phyloP scores from a whole-genome alignment of 2,113 vertebrate genomes.

The Anhinga rufa region DNA sequence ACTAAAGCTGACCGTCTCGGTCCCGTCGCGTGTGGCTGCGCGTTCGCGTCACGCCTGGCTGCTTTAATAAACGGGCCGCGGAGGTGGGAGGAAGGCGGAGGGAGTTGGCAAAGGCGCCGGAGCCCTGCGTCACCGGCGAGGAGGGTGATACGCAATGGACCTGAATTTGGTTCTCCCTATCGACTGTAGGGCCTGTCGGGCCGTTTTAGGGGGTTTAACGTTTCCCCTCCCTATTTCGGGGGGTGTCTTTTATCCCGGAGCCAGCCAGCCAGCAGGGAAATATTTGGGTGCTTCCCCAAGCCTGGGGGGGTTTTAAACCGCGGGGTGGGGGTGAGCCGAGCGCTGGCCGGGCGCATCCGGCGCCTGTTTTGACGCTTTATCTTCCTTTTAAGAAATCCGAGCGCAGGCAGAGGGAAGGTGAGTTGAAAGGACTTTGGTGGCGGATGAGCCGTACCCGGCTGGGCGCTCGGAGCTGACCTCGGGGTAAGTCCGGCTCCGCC shows the following conservation, averaged over 20 bases:
- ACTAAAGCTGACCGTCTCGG: neutral
- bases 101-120: accelerated
- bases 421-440: neutral
- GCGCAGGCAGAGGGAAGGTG: neutral
- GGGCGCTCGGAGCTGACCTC: neutral
- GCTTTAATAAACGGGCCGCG: neutral
- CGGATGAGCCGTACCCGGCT: neutral
- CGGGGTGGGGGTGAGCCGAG: neutral
- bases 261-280: neutral
- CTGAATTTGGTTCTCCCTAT: neutral
- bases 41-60: neutral
- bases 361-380: neutral
- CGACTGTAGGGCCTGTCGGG: accelerated
- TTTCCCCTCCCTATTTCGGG: neutral
- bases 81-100: neutral
- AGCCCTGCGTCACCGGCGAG: accelerated
- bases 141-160: neutral
- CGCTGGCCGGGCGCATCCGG: accelerated
- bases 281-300: too few species aligned
- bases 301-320: accelerated
- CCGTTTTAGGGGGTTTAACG: neutral
- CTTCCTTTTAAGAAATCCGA: neutral
- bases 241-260: neutral
- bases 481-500: neutral
- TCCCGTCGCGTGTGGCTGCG: neutral